Base-by-base conservation (phyloP, 2,113 vertebrate genomes). In the Antennarius striatus region DNA sequence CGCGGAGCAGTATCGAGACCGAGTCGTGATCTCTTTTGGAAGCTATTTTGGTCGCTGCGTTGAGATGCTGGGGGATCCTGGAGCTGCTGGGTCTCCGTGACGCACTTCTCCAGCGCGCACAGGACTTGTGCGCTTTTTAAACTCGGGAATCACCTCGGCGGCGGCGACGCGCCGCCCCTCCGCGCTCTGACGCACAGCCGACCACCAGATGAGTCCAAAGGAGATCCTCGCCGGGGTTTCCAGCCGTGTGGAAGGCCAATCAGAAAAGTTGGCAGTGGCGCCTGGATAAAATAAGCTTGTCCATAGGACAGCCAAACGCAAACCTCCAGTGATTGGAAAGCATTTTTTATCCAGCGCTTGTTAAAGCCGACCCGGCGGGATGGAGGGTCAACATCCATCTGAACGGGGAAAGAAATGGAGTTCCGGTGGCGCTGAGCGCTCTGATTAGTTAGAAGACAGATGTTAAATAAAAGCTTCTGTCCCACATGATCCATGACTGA, bases 61-160 rank as follows among this genome's bases (percentile, higher is more conserved):
- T 40, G 11, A 61, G 65, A 43, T 16, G 3, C 47, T 45, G 68
- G 82, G 86, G 82, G 79, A 77, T 83, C 81, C 84, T 77, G 32
- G 32, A 7, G 4, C 32, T 36, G 32, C 50, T 67, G 68, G 87
- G 14, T 89, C 76, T 64, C 81, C 46, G 89, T 93, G 92, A 93
- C 91, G 92, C 90, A 91, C 88, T 87, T 83, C 82, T 88, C 77
- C 74, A 64, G 71, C 73, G 71, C 79, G 56, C 63, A 3, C 68
- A 77, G 84, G 82, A 80, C 86, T 80, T 68, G 69, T 58, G 85
- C 56, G 86, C 87, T 92, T 91, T 22, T 80, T 92, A 91, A 92
- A 92, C 65, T 30, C 63, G 92, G 92, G 92, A 89, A 92, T 91
- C 86, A 91, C 92, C 92, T 79, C 85, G 50, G 68, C 56, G 5